These are phyloP conservation scores for Agrilus biguttatus DNA, from an alignment of 2,888 invertebrate genomes.

Conservation along the genomic window DNA sequence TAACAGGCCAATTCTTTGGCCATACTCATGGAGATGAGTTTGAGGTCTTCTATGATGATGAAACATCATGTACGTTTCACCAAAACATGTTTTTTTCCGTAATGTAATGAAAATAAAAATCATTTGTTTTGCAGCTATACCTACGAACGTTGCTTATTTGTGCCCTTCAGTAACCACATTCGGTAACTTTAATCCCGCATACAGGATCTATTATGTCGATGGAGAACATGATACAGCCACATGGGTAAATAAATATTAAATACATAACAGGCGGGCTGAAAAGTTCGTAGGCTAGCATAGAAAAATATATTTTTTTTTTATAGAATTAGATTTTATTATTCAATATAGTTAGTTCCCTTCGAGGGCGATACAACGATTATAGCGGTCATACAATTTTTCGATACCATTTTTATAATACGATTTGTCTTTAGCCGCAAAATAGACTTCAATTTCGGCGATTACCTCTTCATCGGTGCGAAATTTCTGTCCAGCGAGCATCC, in stretches of 20 bases:
- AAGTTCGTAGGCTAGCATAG: too few relatives aligned
- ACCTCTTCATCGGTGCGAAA: too few relatives aligned
- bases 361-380: too few relatives aligned
- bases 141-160: slow-evolving; percentile 78
- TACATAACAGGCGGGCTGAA: too few relatives aligned
- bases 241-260: slow-evolving; percentile 38
- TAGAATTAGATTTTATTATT: too few relatives aligned
- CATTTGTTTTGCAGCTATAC: slow-evolving; percentile 39
- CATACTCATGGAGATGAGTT: slow-evolving; percentile 91
- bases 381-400: too few relatives aligned
- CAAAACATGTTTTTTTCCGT: slow-evolving; percentile 3
- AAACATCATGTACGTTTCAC: slow-evolving; percentile 48
- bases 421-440: too few relatives aligned
- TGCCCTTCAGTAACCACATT: slow-evolving; percentile 92
- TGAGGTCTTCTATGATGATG: slow-evolving; percentile 78
- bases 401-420: too few relatives aligned
- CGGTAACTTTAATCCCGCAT: slow-evolving; percentile 82
- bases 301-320: too few relatives aligned
- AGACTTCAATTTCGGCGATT: too few relatives aligned
- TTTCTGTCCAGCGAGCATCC: too few relatives aligned
- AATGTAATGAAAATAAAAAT: neutral
- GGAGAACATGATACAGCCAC: slow-evolving; percentile 74
- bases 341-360: too few relatives aligned
- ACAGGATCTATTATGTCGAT: slow-evolving; percentile 88
- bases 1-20: slow-evolving; percentile 82